Base-by-base conservation (phyloP, 2,888 invertebrate species). In the Tortricodes alternella region DNA sequence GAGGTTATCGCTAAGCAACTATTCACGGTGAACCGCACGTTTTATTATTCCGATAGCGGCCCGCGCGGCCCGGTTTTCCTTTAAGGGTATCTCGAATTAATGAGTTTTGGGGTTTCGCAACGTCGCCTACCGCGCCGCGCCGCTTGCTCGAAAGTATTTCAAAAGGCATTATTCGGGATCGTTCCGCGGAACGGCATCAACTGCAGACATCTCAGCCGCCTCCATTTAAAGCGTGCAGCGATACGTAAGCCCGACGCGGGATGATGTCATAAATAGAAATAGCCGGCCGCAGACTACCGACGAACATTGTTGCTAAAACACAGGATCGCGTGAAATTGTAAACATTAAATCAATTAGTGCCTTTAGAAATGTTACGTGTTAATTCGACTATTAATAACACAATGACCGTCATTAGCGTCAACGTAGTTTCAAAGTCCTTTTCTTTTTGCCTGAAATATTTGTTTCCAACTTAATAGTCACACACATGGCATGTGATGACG, bases 251-350 rank as follows among this genome's bases (percentile, higher is more conserved):
- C 85, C 84, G 85, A 85, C 83, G 82, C 85, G 77, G 77, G 83
- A 85, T 92, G 92, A 92, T 92, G 92, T 92, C 92, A 92, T 90
- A 83, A 85, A 89, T 89, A 89, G 89, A 92, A 92, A 92, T 92
- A 92, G 91, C 81, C 84, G 72, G 78, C 78, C 80, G 80, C 77
- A 78, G 78, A 79, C 74, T 77, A 68, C 69, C 71, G 76, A 78
- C 72, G 67, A 74, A 78, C 73, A 76, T 83, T 80, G 80, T 82
- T 80, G 76, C 77, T 79, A 82, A 85, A 86, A 80, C 73, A 74
- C 68, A 71, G 70, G 70, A 80, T 77, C 70, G 68, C 73, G 67
- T 68, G 69, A 75, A 73, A 77, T 74, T 74, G 76, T 78, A 76
- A 80, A 76, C 76, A 75, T 62, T 41, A 49, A 49, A 13, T 56